Base-by-base conservation (phyloP, 2,888 invertebrate species). In the Dynastes hyllus region DNA sequence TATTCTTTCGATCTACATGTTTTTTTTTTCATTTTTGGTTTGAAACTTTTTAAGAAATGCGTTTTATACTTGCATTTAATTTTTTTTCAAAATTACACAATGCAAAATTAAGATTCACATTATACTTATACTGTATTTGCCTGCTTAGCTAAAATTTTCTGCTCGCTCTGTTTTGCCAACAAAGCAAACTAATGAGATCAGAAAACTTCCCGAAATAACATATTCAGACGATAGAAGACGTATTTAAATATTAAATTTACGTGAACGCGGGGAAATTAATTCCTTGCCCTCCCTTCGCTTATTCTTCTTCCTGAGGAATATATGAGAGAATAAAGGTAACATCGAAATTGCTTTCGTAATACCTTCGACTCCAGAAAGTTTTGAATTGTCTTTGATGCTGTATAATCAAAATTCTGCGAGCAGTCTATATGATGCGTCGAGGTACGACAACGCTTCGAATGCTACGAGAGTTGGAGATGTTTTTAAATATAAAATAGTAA, bases 401-500 rank as follows among this genome's bases (percentile, higher is more conserved):
- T 71, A 77, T 80, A 80, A 80, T 80, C 78, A 80, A 80, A 80
- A 80, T 78, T 80, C 76, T 78, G 66, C 76, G 70, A 75, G 73
- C 61, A 75, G 63, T 61, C 58, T 53, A 27, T 9, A 50, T 50
- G 69, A 45, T 45, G 61, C 73, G 61, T 45, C 61, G 73, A 61
- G 55, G 73, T 51, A 22, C 51, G 29, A 75, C 61, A 75, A 45
- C 61, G 73, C 61, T 22, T 61, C 50, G 77, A 76, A 79, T 70
- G 73, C 77, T 55, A 58, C 73, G 75, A 78, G 78, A 80, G 80
- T 80, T 75, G 73, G 80, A 80, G 80, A 80, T 83, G 82, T 85
- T 83, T 84, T 84, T 83, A 83, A 84, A 84, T 83, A 84, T 83
- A 85, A 85, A 85, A 85, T 84, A 83, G 84, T 85, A 85, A 86